Evolutionary conservation across 2,797 vertebrate species (phyloP), one percentile per base, ranked within the genome.

Genomic region (Urocyon cinereoargenteus): DNA sequence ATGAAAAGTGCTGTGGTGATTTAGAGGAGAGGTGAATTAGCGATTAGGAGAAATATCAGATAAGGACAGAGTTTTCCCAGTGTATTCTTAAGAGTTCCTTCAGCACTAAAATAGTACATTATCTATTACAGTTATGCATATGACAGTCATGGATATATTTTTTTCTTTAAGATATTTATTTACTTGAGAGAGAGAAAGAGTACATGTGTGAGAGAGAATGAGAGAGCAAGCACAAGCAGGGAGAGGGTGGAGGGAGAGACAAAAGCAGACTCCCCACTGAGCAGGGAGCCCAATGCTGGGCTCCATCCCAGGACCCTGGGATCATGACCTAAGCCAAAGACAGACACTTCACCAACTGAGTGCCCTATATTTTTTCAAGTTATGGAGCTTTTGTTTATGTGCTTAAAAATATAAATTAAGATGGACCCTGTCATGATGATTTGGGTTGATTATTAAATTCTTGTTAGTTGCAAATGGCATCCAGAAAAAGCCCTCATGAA

Each of bases 401-500:
- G 31, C 6, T 68, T 88, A 82, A 79, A 97, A n/a, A 9, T 68
- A 61, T 61, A 72, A 83, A 62, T 40, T 57, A 53, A 81, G 8
- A 4, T 62, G 9, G 40, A 75, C 12, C 28, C 15, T 81, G 9
- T 90, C 9, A 87, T 81, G 57, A 21, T 84, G 70, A 82, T 82
- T 93, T 82, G 78, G 66, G 51, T 55, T 5, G 21, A 49, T 82
- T 91, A 66, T 77, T 84, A 72, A 96, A 90, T 26, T 70, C 26
- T 86, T 82, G 59, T 66, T 55, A 92, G 61, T 26, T 82, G 24
- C 21, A 55, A 26, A 73, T 72, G 59, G 15, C 40, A 66, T 28
- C 51, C 15, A 81, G 57, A 82, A 94, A 95, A 85, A 86, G 51
- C 86, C 45, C 45, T 66, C n/a, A 40, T 84, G 73, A 86, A 89